Evolutionary conservation across 2,797 vertebrate species (phyloP).

Genomic region (Champsocephalus gunnari): DNA sequence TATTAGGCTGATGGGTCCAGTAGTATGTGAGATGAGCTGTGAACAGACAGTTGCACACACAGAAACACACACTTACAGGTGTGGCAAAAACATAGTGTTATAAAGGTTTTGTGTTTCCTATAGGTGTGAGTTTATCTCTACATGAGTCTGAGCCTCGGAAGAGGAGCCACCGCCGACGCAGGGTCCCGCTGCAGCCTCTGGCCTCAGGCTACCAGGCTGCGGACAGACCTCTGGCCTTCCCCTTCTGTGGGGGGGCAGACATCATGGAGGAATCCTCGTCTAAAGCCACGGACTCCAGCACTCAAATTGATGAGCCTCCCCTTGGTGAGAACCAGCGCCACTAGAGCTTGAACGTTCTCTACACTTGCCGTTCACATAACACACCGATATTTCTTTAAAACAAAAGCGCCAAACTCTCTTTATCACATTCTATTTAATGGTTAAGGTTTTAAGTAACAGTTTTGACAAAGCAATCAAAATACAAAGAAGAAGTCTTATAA

Average conservation of each 20-base stretch:
- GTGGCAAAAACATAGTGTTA: no score
- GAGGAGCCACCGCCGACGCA: conserved; percentile 85
- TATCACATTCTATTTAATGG: no score
- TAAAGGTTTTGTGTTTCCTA: conserved; percentile 35
- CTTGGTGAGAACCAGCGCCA: conserved; percentile 79
- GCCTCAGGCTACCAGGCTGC: conserved; percentile 80
- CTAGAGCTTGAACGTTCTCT: background rate
- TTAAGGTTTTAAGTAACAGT: no score
- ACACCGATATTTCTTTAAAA: no score
- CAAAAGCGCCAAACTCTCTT: no score
- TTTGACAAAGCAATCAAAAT: no score
- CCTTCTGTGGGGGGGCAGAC: conserved; percentile 80
- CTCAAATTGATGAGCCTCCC: conserved; percentile 84
- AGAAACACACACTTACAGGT: no score
- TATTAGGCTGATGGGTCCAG: no score
- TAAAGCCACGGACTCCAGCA: conserved; percentile 80
- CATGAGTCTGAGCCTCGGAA: conserved; percentile 92
- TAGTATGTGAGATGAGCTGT: no score
- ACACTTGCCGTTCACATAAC: no score
- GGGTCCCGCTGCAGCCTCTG: conserved; percentile 80
- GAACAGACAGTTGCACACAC: no score
- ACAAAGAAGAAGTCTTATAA: no score
- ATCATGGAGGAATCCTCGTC: conserved; percentile 91
- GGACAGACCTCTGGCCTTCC: conserved; percentile 82
- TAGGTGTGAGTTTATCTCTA: conserved; percentile 93